Base-by-base conservation (phyloP, 1,140 invertebrate genomes). In the Drosophila triauraria region DNA sequence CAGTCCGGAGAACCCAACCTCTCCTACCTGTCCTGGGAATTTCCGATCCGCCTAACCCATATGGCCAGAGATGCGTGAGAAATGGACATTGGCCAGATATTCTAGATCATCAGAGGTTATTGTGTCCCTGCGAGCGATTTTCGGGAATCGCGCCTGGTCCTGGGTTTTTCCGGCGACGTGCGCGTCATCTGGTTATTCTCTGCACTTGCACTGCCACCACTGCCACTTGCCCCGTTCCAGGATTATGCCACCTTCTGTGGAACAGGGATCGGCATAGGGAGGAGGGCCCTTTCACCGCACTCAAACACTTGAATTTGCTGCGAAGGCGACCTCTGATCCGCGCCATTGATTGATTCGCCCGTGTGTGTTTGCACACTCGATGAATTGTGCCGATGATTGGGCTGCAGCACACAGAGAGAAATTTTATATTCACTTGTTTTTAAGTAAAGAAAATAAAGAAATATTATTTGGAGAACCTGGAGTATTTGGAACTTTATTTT, bases 11-110 rank as follows among this genome's bases (percentile, higher is more conserved):
- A 56, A 15, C 51, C 51, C 50, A 53, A 43, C 13, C 38, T 47
- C 32, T 7, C 23, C 80, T 78, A 78, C 64, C 61, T 85, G 57
- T 25, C 46, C 50, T 51, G 69, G 82, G 82, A 67, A 85, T 86
- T 85, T 75, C 82, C 82, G 78, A 8, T 54, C 20, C 43, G 13
- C 57, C 77, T 63, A 81, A 85, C 82, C 78, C 78, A 85, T 85
- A 85, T 85, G 82, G 68, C 60, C 51, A 6, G 27, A 6, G 20
- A 46, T 70, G 63, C 63, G 71, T 82, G 79, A 77, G 67, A 82
- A 59, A 60, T 40, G 46, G 13, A 38, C 47, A 51, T 64, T 40
- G 46, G 13, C 43, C 47, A 51, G 54, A 65, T 77, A 65, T 77
- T 78, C 58, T 80, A 75, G 80, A 83, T 84, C 77, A 72, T 78